Evolutionary conservation across 2,113 vertebrate species (phyloP), one percentile per base, ranked within the genome.

Genomic region (Meriones unguiculatus): DNA sequence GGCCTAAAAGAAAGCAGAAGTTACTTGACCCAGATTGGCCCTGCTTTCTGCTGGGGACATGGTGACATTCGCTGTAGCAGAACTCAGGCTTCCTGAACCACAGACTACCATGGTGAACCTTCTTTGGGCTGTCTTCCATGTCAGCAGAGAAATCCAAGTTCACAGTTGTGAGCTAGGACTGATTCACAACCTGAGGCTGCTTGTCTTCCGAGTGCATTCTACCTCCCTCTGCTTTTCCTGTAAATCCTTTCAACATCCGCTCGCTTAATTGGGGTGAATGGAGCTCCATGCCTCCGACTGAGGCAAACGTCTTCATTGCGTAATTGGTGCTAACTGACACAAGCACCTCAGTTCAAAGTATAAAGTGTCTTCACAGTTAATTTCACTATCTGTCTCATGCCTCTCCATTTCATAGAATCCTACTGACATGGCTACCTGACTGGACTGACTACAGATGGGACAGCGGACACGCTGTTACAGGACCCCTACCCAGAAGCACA

Each of bases 211-310:
- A 46, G 30, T 75, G 1, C 81, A 69, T 59, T 93, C n/a, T 87
- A 38, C 32, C 41, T 94, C 91, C 87, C 41, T 92, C 80, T 25
- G 15, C 32, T 96, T 94, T 95, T 88, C 72, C 32, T 84, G n/a
- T 65, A 90, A 94, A 59, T 13, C 64, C 41, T 95, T 96, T 82
- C 35, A 93, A 62, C 35, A 87, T 76, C 52, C n/a, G 67, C 81
- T 77, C 15, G 64, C 73, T 24, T 32, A 78, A 1, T 73, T 90
- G 86, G n/a, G 46, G 46, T 90, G 41, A 78, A 67, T 90, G 52
- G 57, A 81, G 72, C 85, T 91, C 41, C 85, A 3, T 87, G 46
- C 17, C 7, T 32, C 8, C 30, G 0, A 10, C 11, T 24, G 77
- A 30, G 41, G 25, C 77, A 91, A 94, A 65, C 30, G 28, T 67